Base-by-base conservation (phyloP, 2,888 invertebrate genomes). In the Corythucha ciliata region DNA sequence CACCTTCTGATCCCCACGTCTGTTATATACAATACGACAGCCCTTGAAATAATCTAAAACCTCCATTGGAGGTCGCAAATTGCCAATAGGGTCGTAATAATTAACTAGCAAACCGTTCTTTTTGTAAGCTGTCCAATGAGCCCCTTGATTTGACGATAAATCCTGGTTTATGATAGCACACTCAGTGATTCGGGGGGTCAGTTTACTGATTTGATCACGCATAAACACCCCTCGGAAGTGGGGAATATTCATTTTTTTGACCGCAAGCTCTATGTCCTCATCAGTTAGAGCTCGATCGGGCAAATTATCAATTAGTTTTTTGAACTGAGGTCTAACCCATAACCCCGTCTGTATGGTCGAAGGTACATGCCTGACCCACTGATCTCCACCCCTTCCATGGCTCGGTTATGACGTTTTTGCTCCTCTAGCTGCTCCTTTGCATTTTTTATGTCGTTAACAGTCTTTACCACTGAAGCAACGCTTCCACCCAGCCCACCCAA, bases 221-320 rank as follows among this genome's bases (percentile, higher is more conserved):
- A 40, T 48, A 21, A 48, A 48, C 18, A 48, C 21, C 1, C 42
- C 48, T 45, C 40, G n/a, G 21, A 45, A 48, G 14, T 27, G 16
- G 1, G 48, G 48, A 6, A 48, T 44, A 24, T 14, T 4, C 6
- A 48, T 1, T 27, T 26, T 42, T 1, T 48, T 41, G 5, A 40
- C 41, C 14, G 25, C 24, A 6, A n/a, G 14, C 16, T 12, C 7
- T 7, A 45, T 16, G 10, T 50, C 50, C 16, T 18, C 40, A 33
- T 50, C 41, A 27, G 21, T 42, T 14, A 50, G 24, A 4, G 50
- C 29, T n/a, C 29, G 29, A 12, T 29, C 29, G 12, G 29, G 41
- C 22, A 41, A 22, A 20, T 14, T 7, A 5, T 14, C n/a, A 10
- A 20, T 10, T 22, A 41, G 41, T 41, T 41, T 41, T 41, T 41